Conservation (phyloP, 2,797 vertebrate species). For the Lagorchestes hirsutus region DNA sequence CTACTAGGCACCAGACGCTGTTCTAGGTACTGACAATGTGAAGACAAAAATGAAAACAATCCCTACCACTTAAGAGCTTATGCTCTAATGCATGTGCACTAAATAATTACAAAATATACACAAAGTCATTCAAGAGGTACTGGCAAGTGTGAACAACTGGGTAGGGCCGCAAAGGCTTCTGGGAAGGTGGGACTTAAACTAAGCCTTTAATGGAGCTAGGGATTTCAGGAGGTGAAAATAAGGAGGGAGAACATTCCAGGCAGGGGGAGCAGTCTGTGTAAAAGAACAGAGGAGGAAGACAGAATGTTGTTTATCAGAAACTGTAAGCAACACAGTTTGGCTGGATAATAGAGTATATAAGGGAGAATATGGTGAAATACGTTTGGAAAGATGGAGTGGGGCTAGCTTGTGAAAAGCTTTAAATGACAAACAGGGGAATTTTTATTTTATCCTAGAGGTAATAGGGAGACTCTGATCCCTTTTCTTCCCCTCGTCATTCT, state of each 20-base stretch:
- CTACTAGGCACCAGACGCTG: neutral
- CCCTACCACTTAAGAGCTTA: neutral
- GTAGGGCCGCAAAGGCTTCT: neutral
- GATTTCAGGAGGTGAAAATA: neutral
- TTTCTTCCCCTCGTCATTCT: neutral
- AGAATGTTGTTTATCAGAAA: neutral
- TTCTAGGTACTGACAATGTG: neutral
- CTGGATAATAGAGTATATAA: neutral
- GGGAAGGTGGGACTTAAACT: neutral
- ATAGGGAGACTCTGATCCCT: neutral
- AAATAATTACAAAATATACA: neutral
- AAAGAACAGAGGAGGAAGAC: neutral
- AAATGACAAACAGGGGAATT: neutral
- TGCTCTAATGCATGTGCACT: neutral
- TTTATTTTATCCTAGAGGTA: neutral
- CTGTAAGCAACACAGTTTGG: neutral
- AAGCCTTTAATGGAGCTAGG: neutral
- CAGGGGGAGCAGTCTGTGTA: neutral
- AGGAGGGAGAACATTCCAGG: neutral
- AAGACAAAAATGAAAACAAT: neutral
- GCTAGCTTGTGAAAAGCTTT: neutral
- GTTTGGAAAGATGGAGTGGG: neutral
- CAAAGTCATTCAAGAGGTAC: too few species aligned
- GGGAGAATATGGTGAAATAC: neutral
- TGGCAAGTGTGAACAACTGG: too few species aligned